A percentile compares a stretch with the other conserved stretches of the same genome.
Evolutionary conservation across 2,797 vertebrate genomes (phyloP).

Genomic region (Trichosurus vulpecula): DNA sequence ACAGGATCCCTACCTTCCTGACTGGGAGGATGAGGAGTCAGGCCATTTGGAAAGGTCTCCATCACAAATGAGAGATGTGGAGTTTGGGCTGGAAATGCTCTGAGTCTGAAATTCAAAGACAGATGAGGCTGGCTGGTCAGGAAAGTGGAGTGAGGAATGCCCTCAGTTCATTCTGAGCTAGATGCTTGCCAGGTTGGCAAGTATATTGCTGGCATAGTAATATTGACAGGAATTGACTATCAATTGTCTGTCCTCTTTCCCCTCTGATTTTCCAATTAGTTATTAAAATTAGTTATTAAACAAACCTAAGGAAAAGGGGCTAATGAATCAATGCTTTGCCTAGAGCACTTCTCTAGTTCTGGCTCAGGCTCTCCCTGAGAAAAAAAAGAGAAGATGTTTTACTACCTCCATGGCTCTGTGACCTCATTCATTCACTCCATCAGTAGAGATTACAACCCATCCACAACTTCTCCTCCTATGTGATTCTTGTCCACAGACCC

Average conservation of each 20-base stretch:
- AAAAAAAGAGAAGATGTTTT: slow-evolving; percentile 14
- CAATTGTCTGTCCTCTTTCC: not conserved
- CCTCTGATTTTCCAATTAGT: not conserved
- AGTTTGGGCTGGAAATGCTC: not conserved
- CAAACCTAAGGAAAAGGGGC: not conserved
- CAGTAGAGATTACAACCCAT: not conserved
- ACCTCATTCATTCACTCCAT: not conserved
- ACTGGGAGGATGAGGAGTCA: not conserved
- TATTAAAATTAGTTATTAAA: not conserved
- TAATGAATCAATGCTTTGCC: slow-evolving; percentile 2
- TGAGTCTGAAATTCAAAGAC: not conserved
- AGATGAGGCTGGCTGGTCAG: not conserved
- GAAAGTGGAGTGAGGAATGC: not conserved
- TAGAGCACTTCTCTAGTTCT: slow-evolving; percentile 12
- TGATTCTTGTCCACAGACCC: not conserved
- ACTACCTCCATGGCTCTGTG: not conserved
- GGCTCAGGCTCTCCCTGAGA: slow-evolving; percentile 47
- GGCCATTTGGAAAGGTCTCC: not conserved
- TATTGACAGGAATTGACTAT: not conserved
- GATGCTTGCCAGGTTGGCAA: not conserved
- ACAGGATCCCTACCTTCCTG: not conserved
- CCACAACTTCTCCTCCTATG: not conserved
- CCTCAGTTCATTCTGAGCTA: not conserved
- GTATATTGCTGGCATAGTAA: not conserved
- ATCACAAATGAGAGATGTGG: not conserved